Evolutionary conservation across 2,113 vertebrate genomes (phyloP).

Genomic region (Rhombomys opimus): DNA sequence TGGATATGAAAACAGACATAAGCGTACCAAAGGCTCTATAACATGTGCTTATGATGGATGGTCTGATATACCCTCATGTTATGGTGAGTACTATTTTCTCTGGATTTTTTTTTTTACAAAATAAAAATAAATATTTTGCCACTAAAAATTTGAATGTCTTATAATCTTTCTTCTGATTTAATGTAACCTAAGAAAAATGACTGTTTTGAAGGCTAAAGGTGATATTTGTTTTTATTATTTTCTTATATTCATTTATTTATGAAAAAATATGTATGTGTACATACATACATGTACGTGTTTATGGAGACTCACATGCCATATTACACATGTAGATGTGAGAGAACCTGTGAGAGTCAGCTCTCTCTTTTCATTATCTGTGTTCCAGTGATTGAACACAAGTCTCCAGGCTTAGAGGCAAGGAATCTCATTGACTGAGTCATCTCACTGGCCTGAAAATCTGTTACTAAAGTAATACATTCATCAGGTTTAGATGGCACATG

Average conservation of each 20-base stretch:
- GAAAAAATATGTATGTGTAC: no score
- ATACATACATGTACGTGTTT: no score
- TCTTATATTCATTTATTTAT: not conserved
- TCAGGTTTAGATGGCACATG: not conserved
- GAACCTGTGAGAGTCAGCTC: not conserved
- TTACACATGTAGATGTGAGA: not conserved
- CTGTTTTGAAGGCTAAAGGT: not conserved
- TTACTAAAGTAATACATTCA: not conserved
- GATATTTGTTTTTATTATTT: not conserved
- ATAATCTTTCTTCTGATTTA: not conserved
- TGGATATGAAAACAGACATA: conserved; percentile 76
- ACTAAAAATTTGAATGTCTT: not conserved
- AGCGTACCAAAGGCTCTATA: conserved; percentile 49
- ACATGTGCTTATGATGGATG: conserved; percentile 78
- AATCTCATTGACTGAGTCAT: not conserved
- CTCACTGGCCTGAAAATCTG: not conserved
- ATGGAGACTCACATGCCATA: fast-evolving
- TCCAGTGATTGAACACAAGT: not conserved
- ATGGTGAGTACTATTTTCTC: conserved; percentile 70
- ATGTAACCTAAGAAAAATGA: not conserved
- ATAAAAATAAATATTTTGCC: not conserved
- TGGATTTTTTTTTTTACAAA: not conserved
- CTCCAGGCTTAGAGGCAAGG: not conserved
- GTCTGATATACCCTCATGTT: conserved; percentile 71
- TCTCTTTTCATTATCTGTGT: not conserved